Conservation (phyloP, 2,113 vertebrate genomes). For the Arenaria interpres region DNA sequence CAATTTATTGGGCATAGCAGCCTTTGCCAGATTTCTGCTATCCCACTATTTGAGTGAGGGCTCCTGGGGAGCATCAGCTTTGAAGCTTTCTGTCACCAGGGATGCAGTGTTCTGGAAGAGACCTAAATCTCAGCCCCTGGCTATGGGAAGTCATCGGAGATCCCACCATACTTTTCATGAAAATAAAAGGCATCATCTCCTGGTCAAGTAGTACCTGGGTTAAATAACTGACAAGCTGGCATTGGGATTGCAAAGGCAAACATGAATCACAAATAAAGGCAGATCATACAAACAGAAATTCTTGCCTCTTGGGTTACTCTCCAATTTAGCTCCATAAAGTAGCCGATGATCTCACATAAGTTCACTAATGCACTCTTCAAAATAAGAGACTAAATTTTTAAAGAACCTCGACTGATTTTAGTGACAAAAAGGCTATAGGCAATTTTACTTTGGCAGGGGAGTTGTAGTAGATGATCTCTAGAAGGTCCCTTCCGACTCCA, state of each 20-base stretch:
- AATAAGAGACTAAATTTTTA: not conserved
- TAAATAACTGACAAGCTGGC: not conserved
- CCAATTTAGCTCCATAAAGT: not conserved
- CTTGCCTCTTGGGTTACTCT: not conserved
- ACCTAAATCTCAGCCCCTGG: not conserved
- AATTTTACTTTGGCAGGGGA: too few species aligned
- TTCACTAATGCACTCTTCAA: not conserved
- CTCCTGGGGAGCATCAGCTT: not conserved
- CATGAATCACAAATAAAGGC: not conserved
- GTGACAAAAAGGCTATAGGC: not conserved
- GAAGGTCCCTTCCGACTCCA: too few species aligned
- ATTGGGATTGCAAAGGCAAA: not conserved
- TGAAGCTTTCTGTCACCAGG: not conserved
- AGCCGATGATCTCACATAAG: not conserved
- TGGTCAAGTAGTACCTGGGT: not conserved
- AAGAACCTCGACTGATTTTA: not conserved
- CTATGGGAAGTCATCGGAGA: not conserved
- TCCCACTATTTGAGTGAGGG: not conserved
- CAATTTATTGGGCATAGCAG: not conserved
- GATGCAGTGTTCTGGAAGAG: not conserved
- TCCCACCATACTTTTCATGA: not conserved
- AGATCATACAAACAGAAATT: not conserved
- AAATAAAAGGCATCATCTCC: not conserved
- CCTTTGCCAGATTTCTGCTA: not conserved
- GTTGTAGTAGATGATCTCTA: too few species aligned